A percentile compares a stretch with the other conserved stretches of the same genome.
These are phyloP conservation scores for Mya arenaria DNA, from an alignment of 1,140 invertebrate species.

Conservation along the genomic window DNA sequence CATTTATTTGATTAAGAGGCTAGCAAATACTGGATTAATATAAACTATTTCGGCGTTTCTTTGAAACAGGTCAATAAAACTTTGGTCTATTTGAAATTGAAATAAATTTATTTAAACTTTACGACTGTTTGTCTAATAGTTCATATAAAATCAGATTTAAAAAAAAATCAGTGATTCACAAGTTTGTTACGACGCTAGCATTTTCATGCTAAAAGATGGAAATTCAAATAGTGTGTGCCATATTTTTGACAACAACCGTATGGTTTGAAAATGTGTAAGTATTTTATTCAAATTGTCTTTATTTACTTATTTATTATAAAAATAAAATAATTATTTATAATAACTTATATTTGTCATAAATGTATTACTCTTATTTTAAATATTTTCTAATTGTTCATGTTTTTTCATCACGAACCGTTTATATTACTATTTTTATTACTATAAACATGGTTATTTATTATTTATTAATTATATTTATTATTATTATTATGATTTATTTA, in stretches of 20 bases:
- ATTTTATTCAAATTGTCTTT: neutral
- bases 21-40: neutral
- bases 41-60: neutral
- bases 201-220: neutral
- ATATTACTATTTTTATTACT: neutral
- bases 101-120: neutral
- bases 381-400: neutral
- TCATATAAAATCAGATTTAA: neutral
- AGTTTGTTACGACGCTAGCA: neutral
- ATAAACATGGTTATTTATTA: neutral
- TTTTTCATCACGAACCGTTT: neutral
- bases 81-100: neutral
- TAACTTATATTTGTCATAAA: neutral
- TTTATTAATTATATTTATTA: too few relatives aligned
- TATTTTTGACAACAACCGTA: neutral
- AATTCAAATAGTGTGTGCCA: neutral
- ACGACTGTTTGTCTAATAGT: neutral
- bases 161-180: neutral
- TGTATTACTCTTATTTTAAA: neutral
- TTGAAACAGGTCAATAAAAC: neutral
- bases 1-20: neutral
- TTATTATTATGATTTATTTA: too few relatives aligned
- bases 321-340: neutral
- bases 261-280: neutral
- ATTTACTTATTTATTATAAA: too few relatives aligned